phyloP scores from a whole-genome alignment of 2,797 vertebrate species.

The Danionella dracula region DNA sequence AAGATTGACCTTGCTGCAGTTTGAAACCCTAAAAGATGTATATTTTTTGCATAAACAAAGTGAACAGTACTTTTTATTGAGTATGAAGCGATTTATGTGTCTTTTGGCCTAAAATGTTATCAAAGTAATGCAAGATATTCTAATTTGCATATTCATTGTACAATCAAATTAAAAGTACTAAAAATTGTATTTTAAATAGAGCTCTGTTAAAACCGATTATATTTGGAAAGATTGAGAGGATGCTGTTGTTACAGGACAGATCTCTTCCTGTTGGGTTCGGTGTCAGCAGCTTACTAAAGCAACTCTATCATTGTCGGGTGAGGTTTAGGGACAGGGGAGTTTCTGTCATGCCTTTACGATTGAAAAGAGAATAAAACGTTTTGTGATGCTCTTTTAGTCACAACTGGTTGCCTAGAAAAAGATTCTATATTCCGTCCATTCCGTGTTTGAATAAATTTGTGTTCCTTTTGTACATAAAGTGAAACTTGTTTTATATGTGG shows the following conservation, averaged over 20 bases:
- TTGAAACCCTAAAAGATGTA: too few species aligned
- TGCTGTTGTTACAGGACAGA: too few species aligned
- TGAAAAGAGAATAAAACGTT: slow-evolving; percentile 65
- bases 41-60: background rate
- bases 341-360: slow-evolving; percentile 38
- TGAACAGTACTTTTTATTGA: background rate
- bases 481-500: slow-evolving; percentile 83
- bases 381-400: slow-evolving; percentile 27
- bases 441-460: slow-evolving; percentile 39
- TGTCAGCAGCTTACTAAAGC: slow-evolving; percentile 7
- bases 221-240: too few species aligned
- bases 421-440: slow-evolving; percentile 38
- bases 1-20: background rate
- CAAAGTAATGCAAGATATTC: too few species aligned
- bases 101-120: too few species aligned
- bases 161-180: too few species aligned
- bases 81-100: too few species aligned
- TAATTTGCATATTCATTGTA: too few species aligned
- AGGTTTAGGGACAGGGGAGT: slow-evolving; percentile 5
- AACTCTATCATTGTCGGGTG: slow-evolving; percentile 7
- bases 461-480: slow-evolving; percentile 48
- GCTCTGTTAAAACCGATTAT: too few species aligned
- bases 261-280: too few species aligned
- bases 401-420: slow-evolving; percentile 25
- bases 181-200: too few species aligned